phyloP scores from a whole-genome alignment of 1,140 invertebrate species.

The Macrostomum lignano region DNA sequence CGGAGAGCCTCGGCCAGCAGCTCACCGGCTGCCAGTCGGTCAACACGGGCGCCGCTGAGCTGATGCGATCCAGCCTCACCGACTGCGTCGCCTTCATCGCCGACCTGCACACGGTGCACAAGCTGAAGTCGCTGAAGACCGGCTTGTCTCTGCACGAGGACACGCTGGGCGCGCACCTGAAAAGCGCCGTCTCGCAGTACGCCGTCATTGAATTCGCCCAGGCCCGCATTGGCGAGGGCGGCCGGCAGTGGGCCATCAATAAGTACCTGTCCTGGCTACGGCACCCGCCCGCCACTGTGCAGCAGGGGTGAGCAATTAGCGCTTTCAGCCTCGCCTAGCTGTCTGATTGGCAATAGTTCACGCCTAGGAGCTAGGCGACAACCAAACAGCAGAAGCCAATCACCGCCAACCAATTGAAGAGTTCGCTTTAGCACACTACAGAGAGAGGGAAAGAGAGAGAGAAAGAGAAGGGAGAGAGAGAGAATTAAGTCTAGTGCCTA shows the following conservation, averaged over 20 bases:
- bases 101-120: conserved; percentile 77
- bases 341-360: no score
- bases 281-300: conserved; percentile 47
- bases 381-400: no score
- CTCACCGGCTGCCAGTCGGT: conserved; percentile 30
- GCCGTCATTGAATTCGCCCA: conserved; percentile 69
- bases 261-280: conserved; percentile 70
- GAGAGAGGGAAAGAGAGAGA: no score
- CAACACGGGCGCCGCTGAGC: conserved; percentile 58
- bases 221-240: no score
- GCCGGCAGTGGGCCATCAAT: no score
- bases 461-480: no score
- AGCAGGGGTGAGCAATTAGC: conserved; percentile 50
- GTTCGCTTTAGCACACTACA: no score
- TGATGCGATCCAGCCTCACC: conserved; percentile 58
- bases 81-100: conserved; percentile 78
- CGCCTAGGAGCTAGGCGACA: no score
- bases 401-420: no score
- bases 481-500: no score
- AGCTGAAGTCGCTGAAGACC: no score
- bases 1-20: conserved; percentile 20
- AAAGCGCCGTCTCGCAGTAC: conserved; percentile 75
- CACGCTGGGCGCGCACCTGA: conserved; percentile 67
- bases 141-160: conserved; percentile 75
- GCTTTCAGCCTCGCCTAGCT: no score